A percentile compares a stretch with the other conserved stretches of the same genome.
phyloP scores from a whole-genome alignment of 1,140 invertebrate species.

The Drosophila bifasciata region DNA sequence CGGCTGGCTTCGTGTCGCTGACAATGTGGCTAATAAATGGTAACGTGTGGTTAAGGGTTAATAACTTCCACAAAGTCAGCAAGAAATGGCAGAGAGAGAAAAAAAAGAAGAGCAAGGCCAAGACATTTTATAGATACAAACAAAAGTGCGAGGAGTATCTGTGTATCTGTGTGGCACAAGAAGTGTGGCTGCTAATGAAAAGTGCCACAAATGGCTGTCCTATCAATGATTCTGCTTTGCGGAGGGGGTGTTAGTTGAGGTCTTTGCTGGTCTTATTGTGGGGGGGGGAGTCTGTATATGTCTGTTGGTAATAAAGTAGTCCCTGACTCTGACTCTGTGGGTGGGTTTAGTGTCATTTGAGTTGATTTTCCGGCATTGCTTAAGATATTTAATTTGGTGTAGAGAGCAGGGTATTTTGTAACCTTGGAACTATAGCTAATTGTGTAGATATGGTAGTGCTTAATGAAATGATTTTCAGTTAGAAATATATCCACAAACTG shows the following conservation, averaged over 20 bases:
- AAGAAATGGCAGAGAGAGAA: constrained; percentile 1
- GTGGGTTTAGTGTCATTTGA: constrained; percentile 3
- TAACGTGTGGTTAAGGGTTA: constrained; percentile 80
- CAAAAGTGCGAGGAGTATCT: constrained; percentile 12
- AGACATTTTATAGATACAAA: constrained; percentile 69
- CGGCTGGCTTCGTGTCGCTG: constrained; percentile 46
- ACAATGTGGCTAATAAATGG: constrained; percentile 75
- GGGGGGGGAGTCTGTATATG: background rate
- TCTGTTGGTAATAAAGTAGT: constrained; percentile 27
- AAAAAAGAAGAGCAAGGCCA: constrained; percentile 45
- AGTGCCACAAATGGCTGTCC: constrained; percentile 52
- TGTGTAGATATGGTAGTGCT: no score
- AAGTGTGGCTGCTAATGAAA: constrained; percentile 80
- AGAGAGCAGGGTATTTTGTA: no score
- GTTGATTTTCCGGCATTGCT: background rate
- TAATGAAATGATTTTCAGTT: no score
- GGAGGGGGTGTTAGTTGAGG: constrained; percentile 21
- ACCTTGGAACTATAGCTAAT: no score
- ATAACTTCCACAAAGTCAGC: constrained; percentile 70
- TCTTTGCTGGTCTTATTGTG: background rate
- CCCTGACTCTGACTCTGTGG: constrained; percentile 10
- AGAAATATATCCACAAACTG: no score
- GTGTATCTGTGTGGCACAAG: constrained; percentile 22
- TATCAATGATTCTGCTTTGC: constrained; percentile 15
- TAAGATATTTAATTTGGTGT: constrained; percentile 9